Base-by-base conservation (phyloP, 2,797 vertebrate species). In the Acanthopagrus latus region DNA sequence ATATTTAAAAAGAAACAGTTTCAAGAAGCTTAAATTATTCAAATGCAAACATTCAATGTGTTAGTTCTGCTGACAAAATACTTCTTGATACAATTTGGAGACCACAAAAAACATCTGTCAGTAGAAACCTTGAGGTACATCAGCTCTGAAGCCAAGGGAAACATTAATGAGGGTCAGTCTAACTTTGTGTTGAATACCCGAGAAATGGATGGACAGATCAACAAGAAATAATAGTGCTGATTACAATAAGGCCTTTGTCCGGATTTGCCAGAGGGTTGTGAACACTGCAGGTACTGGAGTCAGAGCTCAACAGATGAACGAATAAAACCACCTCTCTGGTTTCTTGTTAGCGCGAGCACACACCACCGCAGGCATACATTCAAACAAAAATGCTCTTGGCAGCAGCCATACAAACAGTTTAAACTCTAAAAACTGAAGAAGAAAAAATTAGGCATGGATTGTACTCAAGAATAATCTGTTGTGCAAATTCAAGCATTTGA, bases 401-500 rank as follows among this genome's bases (percentile, higher is more conserved):
- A 44, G 54, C 9, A 52, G 14, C 17, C 65, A 58, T 16, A 72
- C 7, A 73, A 70, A 76, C 44, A 38, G 25, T 55, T 38, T 44
- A 77, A 59, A 66, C 23, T 76, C 2, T 59, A n/a, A 64, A 1
- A 57, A 74, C 33, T 17, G 17, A n/a, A 78, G 76, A 65, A 51
- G 3, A 29, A 47, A 62, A 47, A 3, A 20, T 25, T 25, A 73
- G 64, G 5, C 11, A n/a, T 44, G n/a, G 71, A 60, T 21, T 82
- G 64, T 76, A 38, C 21, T 75, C 4, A 8, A 51, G 27, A 80
- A 57, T 60, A 66, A 58, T 48, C 64, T 58, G 17, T 60, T 86
- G 85, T 85, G 81, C 83, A 87, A 81, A 25, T 87, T 77, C 55
- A 66, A 41, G 55, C 60, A 74, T 71, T 51, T 65, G 23, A 76